A percentile compares a stretch with the other conserved stretches of the same genome.
phyloP scores from a whole-genome alignment of 2,888 invertebrate species.

The Diplolepis rosae region DNA sequence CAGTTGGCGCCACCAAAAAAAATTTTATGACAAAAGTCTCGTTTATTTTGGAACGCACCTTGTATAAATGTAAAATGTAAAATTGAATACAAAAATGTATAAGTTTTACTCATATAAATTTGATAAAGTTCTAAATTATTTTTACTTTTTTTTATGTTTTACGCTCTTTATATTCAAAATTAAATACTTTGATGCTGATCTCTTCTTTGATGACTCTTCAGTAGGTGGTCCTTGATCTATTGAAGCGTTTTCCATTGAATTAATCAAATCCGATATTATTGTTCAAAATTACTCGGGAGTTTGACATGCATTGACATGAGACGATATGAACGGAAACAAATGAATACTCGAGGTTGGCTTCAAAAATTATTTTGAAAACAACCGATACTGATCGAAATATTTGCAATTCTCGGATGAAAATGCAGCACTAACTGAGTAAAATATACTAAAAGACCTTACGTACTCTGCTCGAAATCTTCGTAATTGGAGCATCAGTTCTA shows the following conservation, averaged over 20 bases:
- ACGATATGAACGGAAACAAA: neutral
- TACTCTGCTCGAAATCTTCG: neutral
- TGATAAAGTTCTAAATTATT: no score
- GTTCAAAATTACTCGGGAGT: neutral
- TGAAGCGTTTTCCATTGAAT: neutral
- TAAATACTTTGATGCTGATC: neutral
- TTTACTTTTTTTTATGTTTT: no score
- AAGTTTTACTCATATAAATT: no score
- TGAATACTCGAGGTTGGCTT: neutral
- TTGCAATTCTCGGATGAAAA: no score
- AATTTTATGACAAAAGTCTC: no score
- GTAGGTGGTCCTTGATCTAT: neutral
- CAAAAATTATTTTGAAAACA: neutral
- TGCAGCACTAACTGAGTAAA: no score
- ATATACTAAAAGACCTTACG: neutral
- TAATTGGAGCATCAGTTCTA: slow-evolving; percentile 23
- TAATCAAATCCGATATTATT: neutral
- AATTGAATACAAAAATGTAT: no score
- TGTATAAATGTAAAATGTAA: no score
- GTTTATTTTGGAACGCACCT: no score
- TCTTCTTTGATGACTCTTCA: neutral
- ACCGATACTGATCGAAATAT: neutral
- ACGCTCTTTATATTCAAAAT: neutral
- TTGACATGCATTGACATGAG: neutral
- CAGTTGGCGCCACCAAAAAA: no score